Evolutionary conservation across 2,113 vertebrate species (phyloP).

Genomic region (Miniopterus natalensis): DNA sequence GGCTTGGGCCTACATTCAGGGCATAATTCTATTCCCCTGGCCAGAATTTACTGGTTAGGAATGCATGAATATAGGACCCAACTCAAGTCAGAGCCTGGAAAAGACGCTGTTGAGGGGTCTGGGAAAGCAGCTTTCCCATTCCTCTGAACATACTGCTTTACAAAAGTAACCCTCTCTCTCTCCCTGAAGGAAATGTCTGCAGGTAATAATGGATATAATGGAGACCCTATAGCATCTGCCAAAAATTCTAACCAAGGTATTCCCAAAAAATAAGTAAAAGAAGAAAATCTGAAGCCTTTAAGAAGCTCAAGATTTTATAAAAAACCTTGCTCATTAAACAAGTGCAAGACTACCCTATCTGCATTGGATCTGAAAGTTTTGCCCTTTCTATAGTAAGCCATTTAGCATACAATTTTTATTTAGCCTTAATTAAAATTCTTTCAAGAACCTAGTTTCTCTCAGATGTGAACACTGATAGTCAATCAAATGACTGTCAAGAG

Average conservation of each 20-base stretch:
- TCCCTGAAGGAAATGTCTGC: not conserved
- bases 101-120: not conserved
- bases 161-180: not conserved
- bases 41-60: slow-evolving; percentile 5
- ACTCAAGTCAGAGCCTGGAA: not conserved
- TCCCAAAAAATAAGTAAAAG: not conserved
- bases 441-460: slow-evolving; percentile 10
- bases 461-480: not conserved
- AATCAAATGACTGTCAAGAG: not conserved
- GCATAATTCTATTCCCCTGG: not conserved
- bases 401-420: not conserved
- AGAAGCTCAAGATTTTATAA: not conserved
- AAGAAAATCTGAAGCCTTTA: slow-evolving; percentile 2
- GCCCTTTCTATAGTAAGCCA: not conserved
- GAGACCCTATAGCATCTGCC: not conserved
- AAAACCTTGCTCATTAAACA: slow-evolving; percentile 36
- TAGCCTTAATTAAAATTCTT: slow-evolving; percentile 43
- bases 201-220: not conserved
- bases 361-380: not conserved
- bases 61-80: not conserved
- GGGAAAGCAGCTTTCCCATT: slow-evolving; percentile 10
- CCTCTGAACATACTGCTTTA: slow-evolving; percentile 14
- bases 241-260: slow-evolving; percentile 5
- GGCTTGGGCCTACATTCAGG: not conserved
- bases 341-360: not conserved